phyloP scores from a whole-genome alignment of 2,888 invertebrate genomes.

The Axea sp. region DNA sequence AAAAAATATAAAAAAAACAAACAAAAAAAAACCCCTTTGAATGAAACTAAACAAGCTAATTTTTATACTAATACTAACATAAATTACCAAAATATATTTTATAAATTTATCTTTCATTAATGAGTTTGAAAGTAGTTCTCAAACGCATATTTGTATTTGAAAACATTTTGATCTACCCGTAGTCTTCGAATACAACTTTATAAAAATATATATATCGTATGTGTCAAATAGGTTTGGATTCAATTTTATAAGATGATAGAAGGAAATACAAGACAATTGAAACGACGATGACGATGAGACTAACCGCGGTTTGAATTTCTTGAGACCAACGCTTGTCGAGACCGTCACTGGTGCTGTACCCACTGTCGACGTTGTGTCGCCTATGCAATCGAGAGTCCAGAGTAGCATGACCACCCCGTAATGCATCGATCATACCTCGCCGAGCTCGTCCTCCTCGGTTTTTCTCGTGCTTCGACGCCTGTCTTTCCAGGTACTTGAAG shows the following conservation, averaged over 20 bases:
- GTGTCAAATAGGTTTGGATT: too few relatives aligned
- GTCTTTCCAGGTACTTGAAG: conserved; percentile 95
- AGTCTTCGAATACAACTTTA: too few relatives aligned
- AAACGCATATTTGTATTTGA: too few relatives aligned
- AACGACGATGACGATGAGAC: conserved; percentile 70
- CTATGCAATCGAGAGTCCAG: conserved; percentile 81
- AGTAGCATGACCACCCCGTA: conserved; percentile 80
- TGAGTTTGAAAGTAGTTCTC: too few relatives aligned
- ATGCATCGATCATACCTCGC: conserved; percentile 80
- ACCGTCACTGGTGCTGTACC: conserved; percentile 92
- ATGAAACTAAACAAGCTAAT: too few relatives aligned
- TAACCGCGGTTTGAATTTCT: conserved; percentile 81
- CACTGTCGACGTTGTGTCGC: conserved; percentile 91
- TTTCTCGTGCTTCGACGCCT: conserved; percentile 87
- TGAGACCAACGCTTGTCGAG: conserved; percentile 92
- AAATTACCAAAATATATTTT: too few relatives aligned
- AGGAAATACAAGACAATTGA: conserved; percentile 27
- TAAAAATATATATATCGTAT: too few relatives aligned
- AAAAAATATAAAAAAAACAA: too few relatives aligned
- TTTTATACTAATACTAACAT: too few relatives aligned
- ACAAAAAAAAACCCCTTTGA: too few relatives aligned
- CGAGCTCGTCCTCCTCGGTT: conserved; percentile 80
- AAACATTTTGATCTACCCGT: too few relatives aligned
- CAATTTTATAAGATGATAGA: neutral
- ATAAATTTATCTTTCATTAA: too few relatives aligned